Evolutionary conservation across 2,113 vertebrate species (phyloP), one percentile per base, ranked within the genome.

Genomic region (Bagarius yarrelli): DNA sequence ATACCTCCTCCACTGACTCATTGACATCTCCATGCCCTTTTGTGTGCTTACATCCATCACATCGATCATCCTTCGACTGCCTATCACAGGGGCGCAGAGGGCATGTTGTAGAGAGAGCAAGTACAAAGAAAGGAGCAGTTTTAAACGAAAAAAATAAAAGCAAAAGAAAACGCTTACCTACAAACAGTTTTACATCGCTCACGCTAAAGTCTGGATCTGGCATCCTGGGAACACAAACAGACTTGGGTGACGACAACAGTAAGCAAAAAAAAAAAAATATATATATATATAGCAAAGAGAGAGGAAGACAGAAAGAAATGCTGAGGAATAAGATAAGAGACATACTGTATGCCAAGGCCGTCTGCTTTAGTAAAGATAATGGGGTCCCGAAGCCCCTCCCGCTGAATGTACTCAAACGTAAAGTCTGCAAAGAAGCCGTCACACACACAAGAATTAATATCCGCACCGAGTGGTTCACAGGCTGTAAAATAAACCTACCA

Each of bases 31-130:
- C 0, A 99, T 99, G 74, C 96, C 98, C 82, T 96, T 95, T 89
- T 99, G 98, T 0, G 98, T 99, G 89, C 95, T 97, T 82, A 99
- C 98, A 2, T 99, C 98, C 98, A 99, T 99, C 85, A 99, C 98
- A 0, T 99, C 98, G 56, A 99, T 94, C 89, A 99, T 95, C 50
- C 98, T 93, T 40, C 95, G 93, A 89, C 98, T 98, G 86, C 98
- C 98, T 99, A 89, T 40, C 61, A 67, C 11, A 81, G 4, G 18
- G 6, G 30, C 36, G 32, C 0, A 47, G 15, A 70, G 34, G 6
- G 16, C 32, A 25, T 8, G 15, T 4, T 47, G 21, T 11, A 25
- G 15, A 32, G 18, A n/a, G 8, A 55, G 32, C 40, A 25, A 30
- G 8, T 21, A 2, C 5, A 32, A 40, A 70, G 69, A 16, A 27